Base-by-base conservation (phyloP, 2,113 vertebrate genomes). In the Embiotoca jacksoni region DNA sequence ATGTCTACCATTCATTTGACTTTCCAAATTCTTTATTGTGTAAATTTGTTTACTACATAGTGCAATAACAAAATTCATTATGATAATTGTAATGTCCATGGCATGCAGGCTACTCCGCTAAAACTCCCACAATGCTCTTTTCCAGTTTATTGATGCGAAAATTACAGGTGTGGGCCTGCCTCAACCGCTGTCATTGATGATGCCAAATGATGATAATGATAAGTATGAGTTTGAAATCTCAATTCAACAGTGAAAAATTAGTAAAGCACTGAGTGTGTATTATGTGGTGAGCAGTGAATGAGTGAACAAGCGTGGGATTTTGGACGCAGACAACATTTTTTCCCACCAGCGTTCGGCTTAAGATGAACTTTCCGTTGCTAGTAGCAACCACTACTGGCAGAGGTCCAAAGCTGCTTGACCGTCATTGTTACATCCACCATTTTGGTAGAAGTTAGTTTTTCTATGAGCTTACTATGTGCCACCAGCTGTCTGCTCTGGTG, bases 311-410 rank as follows among this genome's bases (percentile, higher is more conserved):
- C 14, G 14, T 5, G 49, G 5, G 14, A 16, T 50, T 50, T 50
- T 50, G 14, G 49, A 15, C 10, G 15, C 2, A 23, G 14, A 52
- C 13, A 52, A n/a, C 13, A 14, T 44, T 16, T 53, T 53, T 6
- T 44, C 47, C 30, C 37, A 23, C 36, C 30, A 53, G 56, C 16
- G 50, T n/a, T 9, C 32, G 14, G 3, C 56, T 37, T 72, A n/a
- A 32, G 72, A 31, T 49, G 13, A 16, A 23, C 37, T 11, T 33
- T 66, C 8, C 39, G 72, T 75, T 56, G 32, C 70, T 53, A 53
- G 39, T 66, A 39, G 53, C 23, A 58, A 58, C 61, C 49, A 46
- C 50, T 39, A 6, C 15, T 54, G 16, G 37, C 37, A 35, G 15
- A 35, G 7, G 30, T 37, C 32, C 30, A 32, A 6, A 23, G 36